These are phyloP conservation scores for Sapayoa aenigma DNA, from an alignment of 2,113 vertebrate species.

Conservation along the genomic window DNA sequence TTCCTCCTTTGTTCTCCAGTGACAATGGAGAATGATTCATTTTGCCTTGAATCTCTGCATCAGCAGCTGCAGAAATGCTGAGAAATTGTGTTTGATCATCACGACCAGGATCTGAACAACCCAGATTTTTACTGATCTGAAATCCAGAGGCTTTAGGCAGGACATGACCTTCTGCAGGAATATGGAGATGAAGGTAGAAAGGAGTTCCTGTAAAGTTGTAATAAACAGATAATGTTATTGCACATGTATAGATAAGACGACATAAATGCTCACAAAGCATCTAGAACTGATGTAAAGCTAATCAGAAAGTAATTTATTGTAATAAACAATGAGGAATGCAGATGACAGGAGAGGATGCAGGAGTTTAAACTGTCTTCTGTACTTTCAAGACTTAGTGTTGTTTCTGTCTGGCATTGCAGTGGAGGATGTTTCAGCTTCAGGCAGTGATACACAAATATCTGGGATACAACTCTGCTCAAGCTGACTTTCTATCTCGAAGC, in stretches of 20 bases:
- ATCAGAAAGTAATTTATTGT: background rate
- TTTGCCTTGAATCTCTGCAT: background rate
- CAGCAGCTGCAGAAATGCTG: background rate
- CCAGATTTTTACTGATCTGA: background rate
- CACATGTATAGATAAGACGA: background rate
- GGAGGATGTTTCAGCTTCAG: no score
- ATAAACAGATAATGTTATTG: background rate
- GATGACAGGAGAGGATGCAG: background rate
- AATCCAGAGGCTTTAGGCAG: background rate
- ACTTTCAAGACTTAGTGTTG: no score
- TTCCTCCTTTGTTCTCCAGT: background rate
- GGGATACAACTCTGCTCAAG: no score
- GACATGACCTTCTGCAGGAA: background rate
- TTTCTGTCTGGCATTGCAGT: no score
- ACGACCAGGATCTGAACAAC: rapidly evolving
- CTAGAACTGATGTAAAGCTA: background rate
- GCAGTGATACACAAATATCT: no score
- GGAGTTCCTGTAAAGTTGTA: background rate
- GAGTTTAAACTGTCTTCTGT: no score
- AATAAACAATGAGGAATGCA: background rate
- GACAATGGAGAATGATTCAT: background rate
- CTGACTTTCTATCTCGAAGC: no score
- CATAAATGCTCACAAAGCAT: background rate
- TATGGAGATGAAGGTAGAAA: background rate
- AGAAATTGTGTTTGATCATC: background rate